phyloP scores from a whole-genome alignment of 2,113 vertebrate species.

The Murina feae region DNA sequence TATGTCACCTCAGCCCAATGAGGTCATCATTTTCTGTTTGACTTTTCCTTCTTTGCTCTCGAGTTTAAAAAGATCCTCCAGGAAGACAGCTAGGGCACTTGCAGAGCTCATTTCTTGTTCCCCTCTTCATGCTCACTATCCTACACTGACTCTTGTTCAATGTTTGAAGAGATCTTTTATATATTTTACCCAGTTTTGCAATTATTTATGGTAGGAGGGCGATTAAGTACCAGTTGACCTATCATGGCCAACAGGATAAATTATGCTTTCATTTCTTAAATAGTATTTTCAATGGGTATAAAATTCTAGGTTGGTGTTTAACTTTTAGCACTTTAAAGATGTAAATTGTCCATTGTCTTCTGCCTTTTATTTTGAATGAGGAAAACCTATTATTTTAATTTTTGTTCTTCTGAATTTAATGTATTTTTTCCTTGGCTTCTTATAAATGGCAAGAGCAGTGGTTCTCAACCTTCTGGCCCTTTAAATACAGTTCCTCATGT shows the following conservation, averaged over 20 bases:
- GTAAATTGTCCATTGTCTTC: neutral
- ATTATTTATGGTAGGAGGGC: neutral
- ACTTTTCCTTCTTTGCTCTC: neutral
- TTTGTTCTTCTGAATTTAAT: neutral
- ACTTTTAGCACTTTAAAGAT: neutral
- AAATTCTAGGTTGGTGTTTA: neutral
- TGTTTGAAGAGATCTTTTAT: neutral
- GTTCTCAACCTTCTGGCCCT: no score
- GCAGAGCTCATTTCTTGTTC: neutral
- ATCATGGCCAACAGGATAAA: neutral
- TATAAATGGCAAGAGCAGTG: no score
- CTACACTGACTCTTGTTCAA: neutral
- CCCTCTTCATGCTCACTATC: neutral
- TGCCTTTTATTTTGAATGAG: neutral
- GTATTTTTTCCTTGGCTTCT: neutral
- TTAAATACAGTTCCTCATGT: no score
- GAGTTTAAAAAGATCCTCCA: neutral
- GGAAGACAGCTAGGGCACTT: neutral
- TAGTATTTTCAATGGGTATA: neutral
- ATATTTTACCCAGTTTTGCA: neutral
- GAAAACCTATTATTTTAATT: neutral
- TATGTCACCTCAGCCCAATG: accelerated
- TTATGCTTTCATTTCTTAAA: neutral
- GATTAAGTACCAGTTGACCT: neutral
- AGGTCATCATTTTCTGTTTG: neutral